Percentiles rank a stretch among this genome's conserved stretches.
Evolutionary conservation across 2,797 vertebrate genomes (phyloP).

Genomic region (Rallus crepitans): DNA sequence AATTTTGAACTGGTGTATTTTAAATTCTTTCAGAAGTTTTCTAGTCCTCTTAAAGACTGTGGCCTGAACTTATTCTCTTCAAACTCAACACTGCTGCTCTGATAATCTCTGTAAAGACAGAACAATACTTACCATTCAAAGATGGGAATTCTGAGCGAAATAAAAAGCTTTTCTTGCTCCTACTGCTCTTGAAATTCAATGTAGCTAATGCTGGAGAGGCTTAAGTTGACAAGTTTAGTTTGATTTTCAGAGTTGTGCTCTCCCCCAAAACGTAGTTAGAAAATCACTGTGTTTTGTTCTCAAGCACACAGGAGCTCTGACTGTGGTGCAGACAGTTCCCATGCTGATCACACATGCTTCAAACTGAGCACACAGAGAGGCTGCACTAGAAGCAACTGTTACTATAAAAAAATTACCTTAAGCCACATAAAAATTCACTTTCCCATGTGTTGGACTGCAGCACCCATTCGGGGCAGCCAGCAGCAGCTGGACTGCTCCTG

Average conservation of each 20-base stretch:
- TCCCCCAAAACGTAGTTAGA: background rate
- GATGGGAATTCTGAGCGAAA: background rate
- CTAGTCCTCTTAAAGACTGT: conserved; percentile 5
- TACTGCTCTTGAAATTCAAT: background rate
- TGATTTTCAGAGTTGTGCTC: background rate
- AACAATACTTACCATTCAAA: background rate
- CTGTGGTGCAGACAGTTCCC: background rate
- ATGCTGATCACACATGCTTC: background rate
- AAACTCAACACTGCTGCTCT: background rate
- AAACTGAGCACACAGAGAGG: background rate
- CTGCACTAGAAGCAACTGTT: background rate
- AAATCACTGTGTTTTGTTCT: background rate
- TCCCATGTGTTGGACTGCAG: background rate
- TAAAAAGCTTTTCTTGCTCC: background rate
- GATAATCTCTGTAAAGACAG: background rate
- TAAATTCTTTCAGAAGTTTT: conserved; percentile 30
- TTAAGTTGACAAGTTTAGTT: background rate
- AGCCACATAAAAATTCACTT: background rate
- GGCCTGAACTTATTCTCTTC: background rate
- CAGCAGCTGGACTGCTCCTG: background rate
- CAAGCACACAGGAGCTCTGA: background rate
- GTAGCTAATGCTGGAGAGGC: background rate
- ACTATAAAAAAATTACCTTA: background rate
- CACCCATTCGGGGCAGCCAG: background rate
- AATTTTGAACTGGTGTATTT: conserved; percentile 15